phyloP scores from a whole-genome alignment of 2,888 invertebrate genomes.

The Nemurella pictetii region DNA sequence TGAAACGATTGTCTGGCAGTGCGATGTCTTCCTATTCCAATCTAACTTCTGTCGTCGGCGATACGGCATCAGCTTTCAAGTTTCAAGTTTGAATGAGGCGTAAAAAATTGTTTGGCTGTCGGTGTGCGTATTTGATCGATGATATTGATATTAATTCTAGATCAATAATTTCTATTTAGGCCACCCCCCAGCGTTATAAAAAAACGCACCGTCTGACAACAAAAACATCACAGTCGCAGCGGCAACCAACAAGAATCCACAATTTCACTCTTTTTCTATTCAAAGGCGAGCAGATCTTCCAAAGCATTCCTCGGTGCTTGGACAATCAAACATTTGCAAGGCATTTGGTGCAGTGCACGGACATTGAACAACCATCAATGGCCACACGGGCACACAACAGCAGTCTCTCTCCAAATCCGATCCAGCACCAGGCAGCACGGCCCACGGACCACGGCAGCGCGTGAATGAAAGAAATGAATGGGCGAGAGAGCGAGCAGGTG shows the following conservation, averaged over 20 bases:
- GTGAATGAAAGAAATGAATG: not conserved
- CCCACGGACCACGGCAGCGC: not conserved
- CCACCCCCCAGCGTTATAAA: not conserved
- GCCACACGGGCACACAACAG: too few relatives aligned
- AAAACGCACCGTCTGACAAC: too few relatives aligned
- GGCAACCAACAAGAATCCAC: too few relatives aligned
- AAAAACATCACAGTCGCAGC: too few relatives aligned
- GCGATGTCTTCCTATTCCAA: not conserved
- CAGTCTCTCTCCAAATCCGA: too few relatives aligned
- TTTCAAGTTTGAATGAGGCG: not conserved
- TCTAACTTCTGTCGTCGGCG: not conserved
- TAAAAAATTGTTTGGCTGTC: not conserved
- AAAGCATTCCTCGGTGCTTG: not conserved
- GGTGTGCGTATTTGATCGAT: not conserved
- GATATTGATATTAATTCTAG: not conserved
- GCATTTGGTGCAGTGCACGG: not conserved
- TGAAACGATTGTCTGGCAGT: not conserved
- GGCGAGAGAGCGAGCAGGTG: not conserved
- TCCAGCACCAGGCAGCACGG: not conserved
- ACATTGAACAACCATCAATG: not conserved
- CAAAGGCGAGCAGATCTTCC: not conserved
- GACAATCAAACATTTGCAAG: not conserved
- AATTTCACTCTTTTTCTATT: too few relatives aligned
- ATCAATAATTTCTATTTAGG: not conserved
- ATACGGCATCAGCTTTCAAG: not conserved